These are phyloP conservation scores for Pseudomyrmex sp. DNA, from an alignment of 1,140 invertebrate species.

Conservation along the genomic window DNA sequence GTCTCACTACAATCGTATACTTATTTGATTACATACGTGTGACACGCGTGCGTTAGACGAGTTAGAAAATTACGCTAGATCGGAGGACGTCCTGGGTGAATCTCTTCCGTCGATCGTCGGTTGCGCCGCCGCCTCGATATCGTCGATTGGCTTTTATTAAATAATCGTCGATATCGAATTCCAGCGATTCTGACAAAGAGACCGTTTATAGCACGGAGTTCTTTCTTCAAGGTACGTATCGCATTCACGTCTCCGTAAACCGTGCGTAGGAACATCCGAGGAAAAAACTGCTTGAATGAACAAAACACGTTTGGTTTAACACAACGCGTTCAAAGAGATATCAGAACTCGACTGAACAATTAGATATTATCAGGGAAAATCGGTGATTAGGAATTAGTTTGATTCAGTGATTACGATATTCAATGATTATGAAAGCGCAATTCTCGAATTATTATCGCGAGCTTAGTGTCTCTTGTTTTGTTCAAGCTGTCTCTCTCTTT, in stretches of 20 bases:
- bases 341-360: constrained; percentile 26
- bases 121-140: constrained; percentile 23
- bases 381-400: constrained; percentile 26
- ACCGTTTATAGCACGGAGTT: constrained; percentile 17
- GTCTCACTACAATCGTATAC: constrained; percentile 35
- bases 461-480: constrained; percentile 1
- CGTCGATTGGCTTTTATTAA: constrained; percentile 9
- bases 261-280: not conserved
- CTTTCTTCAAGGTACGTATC: not conserved
- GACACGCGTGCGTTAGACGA: constrained; percentile 13
- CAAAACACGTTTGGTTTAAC: constrained; percentile 19
- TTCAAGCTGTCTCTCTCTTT: not conserved
- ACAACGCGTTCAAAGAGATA: constrained; percentile 23
- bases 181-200: constrained; percentile 9
- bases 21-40: constrained; percentile 39
- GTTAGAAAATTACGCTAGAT: constrained; percentile 63
- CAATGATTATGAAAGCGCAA: constrained; percentile 1
- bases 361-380: constrained; percentile 23
- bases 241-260: not conserved
- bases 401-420: constrained; percentile 35
- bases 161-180: constrained; percentile 17
- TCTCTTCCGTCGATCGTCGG: constrained; percentile 22
- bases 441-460: constrained; percentile 24
- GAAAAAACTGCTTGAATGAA: constrained; percentile 11
- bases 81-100: constrained; percentile 18